Conservation (phyloP, 2,797 vertebrate species). For the Melanotaenia nigrans region DNA sequence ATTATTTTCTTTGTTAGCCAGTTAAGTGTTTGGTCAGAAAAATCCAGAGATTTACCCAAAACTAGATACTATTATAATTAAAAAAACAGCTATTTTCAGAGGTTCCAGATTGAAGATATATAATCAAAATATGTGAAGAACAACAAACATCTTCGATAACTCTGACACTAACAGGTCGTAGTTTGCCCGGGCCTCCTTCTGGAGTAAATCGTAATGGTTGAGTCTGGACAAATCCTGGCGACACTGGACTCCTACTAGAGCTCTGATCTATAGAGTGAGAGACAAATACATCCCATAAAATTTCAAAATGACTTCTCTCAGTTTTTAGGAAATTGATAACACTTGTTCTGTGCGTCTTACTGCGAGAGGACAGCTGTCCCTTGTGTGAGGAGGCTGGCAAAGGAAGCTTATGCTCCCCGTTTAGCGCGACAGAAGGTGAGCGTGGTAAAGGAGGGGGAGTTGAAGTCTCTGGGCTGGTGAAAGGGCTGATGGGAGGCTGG, state of each 20-base stretch:
- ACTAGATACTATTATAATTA: background rate
- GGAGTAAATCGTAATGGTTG: slow-evolving; percentile 86
- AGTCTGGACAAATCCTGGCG: slow-evolving; percentile 88
- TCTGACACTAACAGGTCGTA: slow-evolving; percentile 90
- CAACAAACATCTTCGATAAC: background rate
- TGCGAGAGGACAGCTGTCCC: slow-evolving; percentile 73
- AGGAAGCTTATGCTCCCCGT: slow-evolving; percentile 87
- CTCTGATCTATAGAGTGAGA: slow-evolving; percentile 84
- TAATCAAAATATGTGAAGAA: background rate
- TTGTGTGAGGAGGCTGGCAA: slow-evolving; percentile 70
- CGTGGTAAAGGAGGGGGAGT: slow-evolving; percentile 88
- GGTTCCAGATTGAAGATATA: background rate
- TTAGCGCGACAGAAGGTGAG: slow-evolving; percentile 88
- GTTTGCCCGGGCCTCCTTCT: slow-evolving; percentile 90
- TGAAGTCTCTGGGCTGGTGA: slow-evolving; percentile 90
- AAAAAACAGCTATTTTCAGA: background rate
- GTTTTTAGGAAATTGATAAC: background rate
- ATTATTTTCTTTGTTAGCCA: background rate
- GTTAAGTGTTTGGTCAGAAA: background rate
- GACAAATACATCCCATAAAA: slow-evolving; percentile 15
- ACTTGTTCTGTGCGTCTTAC: slow-evolving; percentile 62
- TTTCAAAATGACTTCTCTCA: slow-evolving; percentile 1
- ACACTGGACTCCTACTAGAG: slow-evolving; percentile 87
- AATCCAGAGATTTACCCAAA: background rate
- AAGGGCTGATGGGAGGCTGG: slow-evolving; percentile 91